These are phyloP conservation scores for Chelonus formosanus DNA, from an alignment of 2,888 invertebrate genomes.

Conservation along the genomic window DNA sequence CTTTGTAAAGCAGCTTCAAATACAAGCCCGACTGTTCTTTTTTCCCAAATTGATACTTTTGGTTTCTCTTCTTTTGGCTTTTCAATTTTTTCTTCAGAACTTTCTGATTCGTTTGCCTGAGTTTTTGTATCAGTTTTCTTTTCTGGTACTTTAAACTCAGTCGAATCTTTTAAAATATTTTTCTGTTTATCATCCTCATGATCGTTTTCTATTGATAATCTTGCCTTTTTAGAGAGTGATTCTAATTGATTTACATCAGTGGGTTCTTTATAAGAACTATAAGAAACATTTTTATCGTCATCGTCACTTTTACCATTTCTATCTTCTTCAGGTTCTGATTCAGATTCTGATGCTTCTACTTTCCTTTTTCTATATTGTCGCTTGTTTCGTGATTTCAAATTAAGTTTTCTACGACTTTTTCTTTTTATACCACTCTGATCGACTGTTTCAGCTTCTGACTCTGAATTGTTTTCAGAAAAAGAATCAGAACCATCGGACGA, in stretches of 20 bases:
- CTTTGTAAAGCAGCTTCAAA: constrained; percentile 80
- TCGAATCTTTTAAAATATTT: too few relatives aligned
- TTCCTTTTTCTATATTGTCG: constrained; percentile 41
- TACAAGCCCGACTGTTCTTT: constrained; percentile 81
- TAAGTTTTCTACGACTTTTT: constrained; percentile 41
- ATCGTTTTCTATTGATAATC: too few relatives aligned
- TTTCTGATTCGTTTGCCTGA: constrained; percentile 14
- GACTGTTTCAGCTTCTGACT: constrained; percentile 66
- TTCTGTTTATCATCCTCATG: too few relatives aligned
- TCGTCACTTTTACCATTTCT: constrained; percentile 23
- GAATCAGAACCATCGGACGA: constrained; percentile 27
- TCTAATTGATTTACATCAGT: constrained; percentile 35
- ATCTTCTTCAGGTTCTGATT: constrained; percentile 41
- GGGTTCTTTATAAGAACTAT: neutral
- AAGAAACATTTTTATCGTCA: constrained; percentile 18
- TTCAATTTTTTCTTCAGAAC: constrained; percentile 31
- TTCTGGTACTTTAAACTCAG: constrained; percentile 31
- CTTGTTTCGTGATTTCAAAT: constrained; percentile 36
- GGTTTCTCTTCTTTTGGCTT: constrained; percentile 38
- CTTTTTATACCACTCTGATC: constrained; percentile 37
- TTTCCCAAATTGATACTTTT: constrained; percentile 82
- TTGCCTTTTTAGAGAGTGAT: constrained; percentile 33
- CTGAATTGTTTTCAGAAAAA: constrained; percentile 64
- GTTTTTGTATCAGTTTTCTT: constrained; percentile 29
- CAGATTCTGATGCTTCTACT: constrained; percentile 43